Evolutionary conservation across 2,113 vertebrate genomes (phyloP), one percentile per base, ranked within the genome.

Genomic region (Emberiza fucata): DNA sequence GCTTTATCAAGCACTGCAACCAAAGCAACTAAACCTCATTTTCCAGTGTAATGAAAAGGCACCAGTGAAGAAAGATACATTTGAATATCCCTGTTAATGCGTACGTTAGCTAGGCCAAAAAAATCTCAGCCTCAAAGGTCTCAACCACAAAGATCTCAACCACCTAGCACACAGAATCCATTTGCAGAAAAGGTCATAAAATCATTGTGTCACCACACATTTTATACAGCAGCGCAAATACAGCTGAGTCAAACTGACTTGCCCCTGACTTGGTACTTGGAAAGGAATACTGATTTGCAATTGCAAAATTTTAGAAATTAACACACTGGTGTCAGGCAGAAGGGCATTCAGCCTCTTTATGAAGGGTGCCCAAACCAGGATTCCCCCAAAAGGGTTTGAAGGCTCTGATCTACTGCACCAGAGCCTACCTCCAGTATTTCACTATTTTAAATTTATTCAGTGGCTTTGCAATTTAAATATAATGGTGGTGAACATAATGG

Each of bases 1-100:
- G n/a, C 66, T 80, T 91, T 64, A 47, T 64, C 44, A 87, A 86
- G 29, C 56, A 56, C 57, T 72, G 63, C 86, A 94, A 84, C 64
- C 64, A 95, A 88, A 92, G 75, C 77, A 94, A 90, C 85, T 76
- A 92, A 84, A 92, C 84, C 80, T 95, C 72, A 92, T 75, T 96
- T 91, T 97, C 94, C 77, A 57, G 27, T 29, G 54, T 93, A 97
- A 96, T 90, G 69, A 84, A 95, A 96, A 95, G 78, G 81, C 95
- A 92, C 50, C 29, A 54, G 48, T 51, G 45, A 65, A 94, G 83
- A 87, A 95, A 93, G 73, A 95, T 14, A 76, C 53, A 92, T 95
- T 79, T 80, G 76, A 96, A 88, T 88, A 91, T 78, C 37, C 50
- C 53, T 75, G 54, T 73, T 94, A 94, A 93, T 86, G 89, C 29